Base-by-base conservation (phyloP, 2,888 invertebrate genomes). In the Craniophora ligustri region DNA sequence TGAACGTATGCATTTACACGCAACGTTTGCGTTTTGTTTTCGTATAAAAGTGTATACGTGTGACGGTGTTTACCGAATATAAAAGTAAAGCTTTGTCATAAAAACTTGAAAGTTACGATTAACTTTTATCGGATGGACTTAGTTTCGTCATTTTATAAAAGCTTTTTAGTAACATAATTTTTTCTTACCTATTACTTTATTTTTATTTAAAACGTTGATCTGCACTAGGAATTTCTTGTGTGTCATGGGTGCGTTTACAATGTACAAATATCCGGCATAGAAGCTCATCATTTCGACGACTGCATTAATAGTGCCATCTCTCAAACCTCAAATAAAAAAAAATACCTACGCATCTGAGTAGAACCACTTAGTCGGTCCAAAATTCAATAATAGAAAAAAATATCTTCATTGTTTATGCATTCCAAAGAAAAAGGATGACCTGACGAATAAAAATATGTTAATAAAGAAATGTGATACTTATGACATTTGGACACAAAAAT, bases 401-500 rank as follows among this genome's bases (percentile, higher is more conserved):
- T 50, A 34, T 56, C 19, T 23, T 39, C 41, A 55, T 58, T 58
- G 55, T 67, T 56, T 72, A 64, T 57, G 53, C 38, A 30, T 36
- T 51, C 8, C 16, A 32, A 28, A 41, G 50, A 72, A 26, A 56
- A 40, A 49, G n/a, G 30, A 62, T 50, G 57, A 63, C 31, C 54
- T 40, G 53, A 42, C 49, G 58, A 62, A 65, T 40, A 60, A 59
- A 62, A 57, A 57, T 55, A 66, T 56, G 30, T 41, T 53, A 49
- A 36, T 47, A 46, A 8, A 31, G 71, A 50, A 66, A 71, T 34
- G 18, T 63, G 70, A 73, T 73, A 73, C 66, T 55, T 54, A 34
- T 60, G 63, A 48, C 55, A 51, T 60, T 71, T 53, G 36, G 57
- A 60, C 61, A 59, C 61, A 59, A 23, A 64, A 58, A 60, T 50